Evolutionary conservation across 2,113 vertebrate genomes (phyloP), one percentile per base, ranked within the genome.

Genomic region (Alligator sinensis): DNA sequence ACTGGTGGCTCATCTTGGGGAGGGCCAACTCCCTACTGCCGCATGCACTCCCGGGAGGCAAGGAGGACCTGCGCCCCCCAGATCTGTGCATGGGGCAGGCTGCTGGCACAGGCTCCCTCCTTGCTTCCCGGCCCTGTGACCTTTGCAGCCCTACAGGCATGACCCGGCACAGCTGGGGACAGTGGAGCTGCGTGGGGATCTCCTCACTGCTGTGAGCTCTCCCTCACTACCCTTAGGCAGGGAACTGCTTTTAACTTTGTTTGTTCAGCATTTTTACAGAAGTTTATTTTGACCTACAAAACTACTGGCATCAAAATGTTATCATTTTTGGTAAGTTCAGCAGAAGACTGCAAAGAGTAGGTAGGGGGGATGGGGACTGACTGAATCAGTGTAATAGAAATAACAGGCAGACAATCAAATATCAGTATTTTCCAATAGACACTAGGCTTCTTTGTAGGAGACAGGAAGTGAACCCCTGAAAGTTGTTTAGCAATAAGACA

Each of bases 281-380:
- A 77, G 77, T 66, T 78, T 89, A 59, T n/a, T 27, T 75, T 84
- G n/a, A 57, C 25, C 60, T 74, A 84, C 87, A 88, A 77, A 58
- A 77, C 24, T 3, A 9, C 21, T 78, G 14, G 1, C n/a, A 68
- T 76, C 27, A 77, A 84, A 84, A 61, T 2, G 3, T 9, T 34
- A 30, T 38, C 25, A 34, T 6, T 13, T 75, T 28, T 70, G n/a
- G 21, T 28, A 57, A 82, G 34, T 6, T 72, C 21, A 63, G 9
- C 60, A 86, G 30, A 58, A 64, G 10, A 87, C 85, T 12, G 18
- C 72, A 55, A 85, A 38, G 6, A 21, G 57, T 60, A 17, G 55
- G 47, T 34, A 84, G 14, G 77, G 66, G 10, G 84, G 16, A 88
- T 90, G 0, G 1, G 60, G n/a, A 75, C 4, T 25, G 55, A 11